These are phyloP conservation scores for Pao palembangensis DNA, from an alignment of 2,113 vertebrate genomes.

Conservation along the genomic window DNA sequence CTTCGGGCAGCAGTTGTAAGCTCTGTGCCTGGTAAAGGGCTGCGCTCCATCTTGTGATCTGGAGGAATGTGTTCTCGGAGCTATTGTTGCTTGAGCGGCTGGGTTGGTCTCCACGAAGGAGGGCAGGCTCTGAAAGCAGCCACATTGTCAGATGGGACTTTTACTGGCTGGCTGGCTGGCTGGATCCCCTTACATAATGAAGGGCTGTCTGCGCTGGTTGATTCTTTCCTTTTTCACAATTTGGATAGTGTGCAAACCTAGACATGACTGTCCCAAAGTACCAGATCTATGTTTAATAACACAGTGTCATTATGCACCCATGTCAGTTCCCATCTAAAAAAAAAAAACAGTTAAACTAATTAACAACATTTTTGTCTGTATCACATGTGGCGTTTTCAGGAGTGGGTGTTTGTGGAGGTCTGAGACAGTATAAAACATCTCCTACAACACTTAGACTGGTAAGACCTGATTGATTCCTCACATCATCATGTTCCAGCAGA, in stretches of 20 bases:
- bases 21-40: too few species aligned
- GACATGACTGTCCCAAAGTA: too few species aligned
- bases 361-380: slow-evolving; percentile 48
- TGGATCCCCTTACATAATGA: too few species aligned
- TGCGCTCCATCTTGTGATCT: too few species aligned
- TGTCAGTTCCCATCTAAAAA: slow-evolving; percentile 15
- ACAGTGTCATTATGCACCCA: slow-evolving; percentile 4
- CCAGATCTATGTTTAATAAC: slow-evolving; percentile 1
- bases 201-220: too few species aligned
- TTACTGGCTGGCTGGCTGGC: too few species aligned
- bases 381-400: slow-evolving; percentile 76
- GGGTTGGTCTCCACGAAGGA: slow-evolving; percentile 23
- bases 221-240: too few species aligned
- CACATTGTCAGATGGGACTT: too few species aligned
- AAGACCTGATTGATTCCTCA: slow-evolving; percentile 86
- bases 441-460: slow-evolving; percentile 82
- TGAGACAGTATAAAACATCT: slow-evolving; percentile 84
- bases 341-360: too few species aligned
- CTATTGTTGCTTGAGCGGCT: slow-evolving; percentile 24
- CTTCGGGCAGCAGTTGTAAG: too few species aligned
- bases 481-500: slow-evolving; percentile 57
- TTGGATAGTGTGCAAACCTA: too few species aligned
- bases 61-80: slow-evolving; percentile 17
- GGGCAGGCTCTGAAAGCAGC: slow-evolving; percentile 24
- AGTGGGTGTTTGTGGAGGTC: slow-evolving; percentile 73